Percentiles rank a stretch among this genome's conserved stretches.
Evolutionary conservation across 2,888 invertebrate species (phyloP).

Genomic region (Tiliacea aurago): DNA sequence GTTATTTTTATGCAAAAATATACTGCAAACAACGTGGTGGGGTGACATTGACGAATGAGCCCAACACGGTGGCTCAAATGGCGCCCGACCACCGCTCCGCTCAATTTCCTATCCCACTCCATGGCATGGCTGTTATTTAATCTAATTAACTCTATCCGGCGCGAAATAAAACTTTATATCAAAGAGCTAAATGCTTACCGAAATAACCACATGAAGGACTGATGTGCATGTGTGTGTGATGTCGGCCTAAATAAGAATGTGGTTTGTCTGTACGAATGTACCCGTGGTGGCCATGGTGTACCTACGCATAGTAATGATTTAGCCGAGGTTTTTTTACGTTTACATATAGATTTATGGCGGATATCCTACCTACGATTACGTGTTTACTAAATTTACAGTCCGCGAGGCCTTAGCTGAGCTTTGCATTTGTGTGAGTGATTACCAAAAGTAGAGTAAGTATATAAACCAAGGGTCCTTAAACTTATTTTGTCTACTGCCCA

Average conservation of each 20-base stretch:
- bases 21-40: constrained; percentile 76
- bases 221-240: constrained; percentile 57
- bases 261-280: constrained; percentile 30
- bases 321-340: constrained; percentile 6
- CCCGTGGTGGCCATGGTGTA: constrained; percentile 8
- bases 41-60: constrained; percentile 82
- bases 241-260: constrained; percentile 51
- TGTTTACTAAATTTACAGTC: no score
- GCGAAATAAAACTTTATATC: constrained; percentile 66
- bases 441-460: no score
- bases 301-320: constrained; percentile 1
- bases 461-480: no score
- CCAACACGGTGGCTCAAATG: constrained; percentile 71
- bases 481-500: no score
- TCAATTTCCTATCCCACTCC: constrained; percentile 78
- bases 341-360: constrained; percentile 6
- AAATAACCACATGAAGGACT: constrained; percentile 65
- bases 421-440: no score
- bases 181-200: constrained; percentile 65
- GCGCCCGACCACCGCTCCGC: constrained; percentile 70
- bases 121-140: constrained; percentile 67
- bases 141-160: constrained; percentile 68
- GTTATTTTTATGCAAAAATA: constrained; percentile 86
- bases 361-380: background rate
- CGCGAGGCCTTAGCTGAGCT: no score